Evolutionary conservation across 2,113 vertebrate genomes (phyloP).

Genomic region (Colinus virginianus): DNA sequence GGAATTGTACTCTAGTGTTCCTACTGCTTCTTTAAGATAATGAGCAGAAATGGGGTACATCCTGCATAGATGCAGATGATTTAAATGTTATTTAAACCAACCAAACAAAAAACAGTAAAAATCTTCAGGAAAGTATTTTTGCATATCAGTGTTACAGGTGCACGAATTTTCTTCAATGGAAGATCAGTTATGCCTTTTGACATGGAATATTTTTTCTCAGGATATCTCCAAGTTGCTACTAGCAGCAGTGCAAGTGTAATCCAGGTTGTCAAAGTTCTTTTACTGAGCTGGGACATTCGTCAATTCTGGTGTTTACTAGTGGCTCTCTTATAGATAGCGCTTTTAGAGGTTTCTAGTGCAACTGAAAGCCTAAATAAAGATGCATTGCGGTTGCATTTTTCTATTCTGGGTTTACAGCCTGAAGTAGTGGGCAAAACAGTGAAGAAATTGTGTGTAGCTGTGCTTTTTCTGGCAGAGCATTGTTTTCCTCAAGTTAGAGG

Average conservation of each 20-base stretch:
- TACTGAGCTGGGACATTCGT: not conserved
- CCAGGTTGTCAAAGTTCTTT: not conserved
- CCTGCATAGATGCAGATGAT: not conserved
- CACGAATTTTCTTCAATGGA: not conserved
- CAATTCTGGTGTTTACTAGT: not conserved
- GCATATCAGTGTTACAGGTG: not conserved
- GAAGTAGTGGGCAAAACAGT: not conserved
- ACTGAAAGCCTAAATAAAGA: not conserved
- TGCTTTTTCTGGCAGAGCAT: not conserved
- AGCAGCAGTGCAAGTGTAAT: rapidly evolving
- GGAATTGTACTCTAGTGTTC: not conserved
- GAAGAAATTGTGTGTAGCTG: not conserved
- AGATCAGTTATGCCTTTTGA: not conserved
- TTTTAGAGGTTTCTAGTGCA: not conserved
- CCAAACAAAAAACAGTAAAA: not conserved
- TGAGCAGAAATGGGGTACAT: not conserved
- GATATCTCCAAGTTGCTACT: not conserved
- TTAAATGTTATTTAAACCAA: too few relatives aligned
- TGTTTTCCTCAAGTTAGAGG: rapidly evolving
- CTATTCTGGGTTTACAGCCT: not conserved
- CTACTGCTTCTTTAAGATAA: not conserved
- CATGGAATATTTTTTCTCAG: not conserved
- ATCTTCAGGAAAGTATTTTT: not conserved
- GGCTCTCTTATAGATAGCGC: not conserved
- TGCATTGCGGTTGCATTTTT: not conserved